phyloP scores from a whole-genome alignment of 2,888 invertebrate species.

The Rotaria sp. region DNA sequence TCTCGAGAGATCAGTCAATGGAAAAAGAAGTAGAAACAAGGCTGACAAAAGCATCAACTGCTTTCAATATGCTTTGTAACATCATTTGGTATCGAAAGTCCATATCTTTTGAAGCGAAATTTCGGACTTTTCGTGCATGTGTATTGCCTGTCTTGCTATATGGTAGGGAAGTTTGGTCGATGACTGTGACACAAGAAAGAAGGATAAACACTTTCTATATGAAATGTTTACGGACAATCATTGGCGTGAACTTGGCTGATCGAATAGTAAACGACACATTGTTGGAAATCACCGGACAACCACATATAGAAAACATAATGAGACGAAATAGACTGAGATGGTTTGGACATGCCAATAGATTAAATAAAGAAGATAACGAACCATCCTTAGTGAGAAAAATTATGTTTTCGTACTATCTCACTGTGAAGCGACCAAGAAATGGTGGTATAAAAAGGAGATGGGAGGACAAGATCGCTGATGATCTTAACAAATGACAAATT shows the following conservation, averaged over 20 bases:
- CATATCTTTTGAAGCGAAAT: neutral
- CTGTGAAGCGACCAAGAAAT: too few relatives aligned
- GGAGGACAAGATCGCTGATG: too few relatives aligned
- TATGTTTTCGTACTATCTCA: too few relatives aligned
- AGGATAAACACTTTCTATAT: neutral
- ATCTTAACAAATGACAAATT: too few relatives aligned
- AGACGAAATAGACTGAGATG: too few relatives aligned
- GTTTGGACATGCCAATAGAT: too few relatives aligned
- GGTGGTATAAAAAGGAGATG: too few relatives aligned
- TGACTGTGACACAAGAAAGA: constrained; percentile 6
- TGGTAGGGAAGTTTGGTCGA: neutral
- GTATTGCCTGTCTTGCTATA: neutral
- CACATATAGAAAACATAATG: too few relatives aligned
- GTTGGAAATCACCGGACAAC: too few relatives aligned
- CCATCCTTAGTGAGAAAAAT: too few relatives aligned
- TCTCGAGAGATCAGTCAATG: neutral
- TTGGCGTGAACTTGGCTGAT: neutral
- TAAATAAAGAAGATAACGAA: too few relatives aligned
- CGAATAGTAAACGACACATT: neutral
- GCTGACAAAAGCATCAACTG: neutral
- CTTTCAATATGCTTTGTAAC: constrained; percentile 3
- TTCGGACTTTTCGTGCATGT: neutral
- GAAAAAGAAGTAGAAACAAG: neutral
- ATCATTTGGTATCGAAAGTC: neutral
- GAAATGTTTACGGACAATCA: neutral